These are phyloP conservation scores for Pseudomyrmex pallidus DNA, from an alignment of 1,140 invertebrate genomes.

Conservation along the genomic window DNA sequence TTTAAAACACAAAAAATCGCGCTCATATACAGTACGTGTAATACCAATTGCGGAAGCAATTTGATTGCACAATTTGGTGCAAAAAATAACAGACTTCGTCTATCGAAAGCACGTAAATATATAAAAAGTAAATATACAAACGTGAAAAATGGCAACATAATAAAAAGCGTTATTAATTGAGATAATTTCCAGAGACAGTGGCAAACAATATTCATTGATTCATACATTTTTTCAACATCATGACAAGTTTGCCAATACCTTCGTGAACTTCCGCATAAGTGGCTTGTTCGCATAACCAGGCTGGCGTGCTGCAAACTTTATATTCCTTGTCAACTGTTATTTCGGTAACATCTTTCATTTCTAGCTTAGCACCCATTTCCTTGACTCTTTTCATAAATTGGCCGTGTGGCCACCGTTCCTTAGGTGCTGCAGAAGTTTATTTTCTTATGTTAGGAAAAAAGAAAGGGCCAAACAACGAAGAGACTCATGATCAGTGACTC, in stretches of 20 bases:
- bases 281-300: conserved; percentile 86
- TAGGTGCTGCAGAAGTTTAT: conserved; percentile 75
- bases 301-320: conserved; percentile 87
- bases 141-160: not conserved
- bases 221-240: conserved; percentile 65
- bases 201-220: conserved; percentile 14
- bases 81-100: not conserved
- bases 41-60: not conserved
- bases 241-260: conserved; percentile 86
- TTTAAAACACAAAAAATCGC: not conserved
- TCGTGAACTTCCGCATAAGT: conserved; percentile 85
- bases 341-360: conserved; percentile 84
- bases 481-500: conserved; percentile 54
- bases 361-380: conserved; percentile 85
- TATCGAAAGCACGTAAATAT: not conserved
- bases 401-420: conserved; percentile 87
- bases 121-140: not conserved
- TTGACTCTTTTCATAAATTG: conserved; percentile 85
- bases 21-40: not conserved
- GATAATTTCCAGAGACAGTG: not conserved
- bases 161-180: not conserved
- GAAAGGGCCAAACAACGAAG: not conserved
- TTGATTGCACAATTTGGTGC: not conserved
- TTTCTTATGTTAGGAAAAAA: no score
- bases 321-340: conserved; percentile 85